Evolutionary conservation across 1,140 invertebrate species (phyloP), one percentile per base, ranked within the genome.

Genomic region (Heterodera schachtii): DNA sequence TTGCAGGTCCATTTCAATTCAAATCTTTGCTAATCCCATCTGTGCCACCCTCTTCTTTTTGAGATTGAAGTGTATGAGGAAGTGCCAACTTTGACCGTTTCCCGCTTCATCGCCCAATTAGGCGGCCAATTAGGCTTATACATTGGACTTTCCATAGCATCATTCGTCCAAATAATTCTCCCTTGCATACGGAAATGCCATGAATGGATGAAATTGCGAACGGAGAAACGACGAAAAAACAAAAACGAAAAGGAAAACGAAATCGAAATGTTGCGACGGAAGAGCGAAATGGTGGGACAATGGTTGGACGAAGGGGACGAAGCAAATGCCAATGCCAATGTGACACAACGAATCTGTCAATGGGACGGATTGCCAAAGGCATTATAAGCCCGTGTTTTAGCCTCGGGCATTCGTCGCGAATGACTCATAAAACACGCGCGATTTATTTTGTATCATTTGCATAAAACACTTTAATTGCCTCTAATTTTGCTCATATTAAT

Each of bases 101-200:
- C 88, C 19, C 82, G 84, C 0, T 88, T 88, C 79, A 85, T 88
- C 84, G 88, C 88, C 46, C 87, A 88, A 78, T 87, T 88, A 71
- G 87, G 87, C 70, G 87, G 87, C 13, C 87, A 90, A 70, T 80
- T 64, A 4, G 80, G 75, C 5, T 19, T 81, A 5, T 79, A 74
- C 70, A 75, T 81, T 64, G 80, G 80, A 9, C 64, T 81, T 52
- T 81, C 80, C 41, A 57, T 81, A 16, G 64, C 75, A 41, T 46
- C 75, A 44, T 43, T 81, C 21, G 69, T 79, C 47, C 80, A 81
- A 70, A 81, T 81, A 47, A 41, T 16, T 11, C 31, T 81, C n/a
- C 79, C 75, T 16, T 44, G 69, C 13, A 21, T 78, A 66, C 60
- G 69, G 47, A 79, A 82, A 71, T 73, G 66, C 44, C 43, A 82